These are phyloP conservation scores for Panorpa germanica DNA, from an alignment of 2,888 invertebrate genomes.

Conservation along the genomic window DNA sequence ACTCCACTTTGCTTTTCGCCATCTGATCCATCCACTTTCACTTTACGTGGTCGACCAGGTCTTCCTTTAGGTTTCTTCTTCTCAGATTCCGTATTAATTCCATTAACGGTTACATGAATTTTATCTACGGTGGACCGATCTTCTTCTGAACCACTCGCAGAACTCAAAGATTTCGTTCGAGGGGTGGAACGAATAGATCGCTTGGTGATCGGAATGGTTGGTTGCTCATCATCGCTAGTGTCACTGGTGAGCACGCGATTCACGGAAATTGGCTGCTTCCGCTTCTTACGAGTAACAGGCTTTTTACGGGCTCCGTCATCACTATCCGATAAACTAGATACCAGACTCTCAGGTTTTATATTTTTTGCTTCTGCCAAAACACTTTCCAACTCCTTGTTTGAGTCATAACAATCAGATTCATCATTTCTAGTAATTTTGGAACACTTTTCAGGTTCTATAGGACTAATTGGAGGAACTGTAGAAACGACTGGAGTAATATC, in stretches of 20 bases:
- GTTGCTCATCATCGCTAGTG: conserved; percentile 18
- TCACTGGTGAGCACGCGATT: conserved; percentile 19
- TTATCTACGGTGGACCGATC: conserved; percentile 8
- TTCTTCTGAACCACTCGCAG: too few relatives aligned
- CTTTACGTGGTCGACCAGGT: conserved; percentile 27
- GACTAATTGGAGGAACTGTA: too few relatives aligned
- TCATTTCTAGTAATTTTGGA: conserved; percentile 13
- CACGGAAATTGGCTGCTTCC: conserved; percentile 17
- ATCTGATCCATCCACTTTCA: conserved; percentile 15
- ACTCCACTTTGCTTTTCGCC: conserved; percentile 13
- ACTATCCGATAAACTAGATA: conserved; percentile 16
- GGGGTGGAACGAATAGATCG: too few relatives aligned
- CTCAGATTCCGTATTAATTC: conserved; percentile 12
- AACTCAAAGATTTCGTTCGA: too few relatives aligned
- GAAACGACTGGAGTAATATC: too few relatives aligned
- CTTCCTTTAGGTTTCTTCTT: conserved; percentile 16
- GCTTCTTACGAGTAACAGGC: conserved; percentile 12
- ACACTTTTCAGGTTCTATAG: too few relatives aligned
- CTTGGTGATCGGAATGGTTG: conserved; percentile 11
- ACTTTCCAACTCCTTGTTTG: conserved; percentile 32
- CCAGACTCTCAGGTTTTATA: conserved; percentile 8
- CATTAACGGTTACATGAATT: conserved; percentile 15
- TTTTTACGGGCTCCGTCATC: conserved; percentile 17
- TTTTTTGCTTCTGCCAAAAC: conserved; percentile 32
- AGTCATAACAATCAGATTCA: conserved; percentile 28